These are phyloP conservation scores for Scaptomyza tumidula DNA, from an alignment of 2,888 invertebrate species.

Conservation along the genomic window DNA sequence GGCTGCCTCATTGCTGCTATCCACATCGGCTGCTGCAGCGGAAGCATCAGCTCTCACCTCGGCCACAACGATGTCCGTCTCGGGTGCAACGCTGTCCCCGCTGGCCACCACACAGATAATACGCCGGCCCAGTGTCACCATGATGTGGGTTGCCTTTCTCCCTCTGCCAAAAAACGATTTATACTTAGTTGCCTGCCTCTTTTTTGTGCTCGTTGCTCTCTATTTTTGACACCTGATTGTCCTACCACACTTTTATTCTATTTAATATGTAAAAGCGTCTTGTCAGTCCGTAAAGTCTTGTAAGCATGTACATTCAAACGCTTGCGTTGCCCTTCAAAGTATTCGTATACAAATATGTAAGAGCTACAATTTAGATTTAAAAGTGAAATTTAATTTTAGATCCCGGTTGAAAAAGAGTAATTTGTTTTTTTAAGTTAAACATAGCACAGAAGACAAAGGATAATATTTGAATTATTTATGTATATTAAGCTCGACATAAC, in stretches of 20 bases:
- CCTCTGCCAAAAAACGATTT: constrained; percentile 36
- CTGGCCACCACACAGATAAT: constrained; percentile 84
- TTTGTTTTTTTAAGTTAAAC: background rate
- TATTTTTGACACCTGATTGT: constrained; percentile 1
- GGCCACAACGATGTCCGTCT: constrained; percentile 63
- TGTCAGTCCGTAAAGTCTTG: too few relatives aligned
- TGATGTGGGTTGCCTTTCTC: constrained; percentile 83
- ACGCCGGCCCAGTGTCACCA: constrained; percentile 84
- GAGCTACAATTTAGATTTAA: too few relatives aligned
- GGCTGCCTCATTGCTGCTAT: constrained; percentile 80
- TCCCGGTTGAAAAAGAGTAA: too few relatives aligned
- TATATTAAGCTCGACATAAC: background rate
- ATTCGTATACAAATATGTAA: too few relatives aligned
- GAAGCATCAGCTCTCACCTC: constrained; percentile 66
- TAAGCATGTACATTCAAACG: too few relatives aligned
- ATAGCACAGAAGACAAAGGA: background rate
- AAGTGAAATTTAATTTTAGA: too few relatives aligned
- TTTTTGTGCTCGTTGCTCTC: constrained; percentile 28
- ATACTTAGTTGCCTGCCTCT: constrained; percentile 41
- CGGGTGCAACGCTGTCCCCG: constrained; percentile 82
- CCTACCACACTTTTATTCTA: background rate
- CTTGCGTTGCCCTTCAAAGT: too few relatives aligned
- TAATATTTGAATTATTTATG: background rate
- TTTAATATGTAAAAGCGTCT: too few relatives aligned
- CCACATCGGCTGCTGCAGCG: constrained; percentile 79